These are phyloP conservation scores for Pristionchus exspectatus DNA, from an alignment of 2,888 invertebrate genomes.

Conservation along the genomic window DNA sequence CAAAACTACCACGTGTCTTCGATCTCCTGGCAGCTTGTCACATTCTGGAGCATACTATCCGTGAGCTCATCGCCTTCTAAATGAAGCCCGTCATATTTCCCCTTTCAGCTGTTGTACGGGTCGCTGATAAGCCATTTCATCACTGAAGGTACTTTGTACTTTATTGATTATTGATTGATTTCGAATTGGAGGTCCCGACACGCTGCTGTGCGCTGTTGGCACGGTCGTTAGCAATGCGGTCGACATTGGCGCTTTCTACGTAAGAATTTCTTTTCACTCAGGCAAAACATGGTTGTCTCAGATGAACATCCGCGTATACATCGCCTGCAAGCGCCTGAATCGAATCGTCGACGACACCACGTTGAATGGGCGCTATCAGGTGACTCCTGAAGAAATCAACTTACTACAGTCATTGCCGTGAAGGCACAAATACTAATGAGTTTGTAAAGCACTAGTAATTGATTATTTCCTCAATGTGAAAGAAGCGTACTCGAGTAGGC, in stretches of 20 bases:
- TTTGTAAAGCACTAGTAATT: too few relatives aligned
- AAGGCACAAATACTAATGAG: too few relatives aligned
- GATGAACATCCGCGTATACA: background rate
- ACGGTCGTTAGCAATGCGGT: background rate
- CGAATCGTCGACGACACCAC: background rate
- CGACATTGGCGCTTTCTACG: background rate
- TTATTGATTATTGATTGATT: background rate
- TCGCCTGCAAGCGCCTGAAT: background rate
- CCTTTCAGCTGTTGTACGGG: background rate
- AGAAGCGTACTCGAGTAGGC: too few relatives aligned
- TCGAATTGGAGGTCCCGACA: background rate
- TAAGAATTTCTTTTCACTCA: background rate
- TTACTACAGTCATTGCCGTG: too few relatives aligned
- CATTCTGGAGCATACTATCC: background rate
- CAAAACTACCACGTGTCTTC: background rate
- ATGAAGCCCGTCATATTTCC: background rate
- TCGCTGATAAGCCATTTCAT: background rate
- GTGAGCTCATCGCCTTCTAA: background rate
- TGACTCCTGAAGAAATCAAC: too few relatives aligned
- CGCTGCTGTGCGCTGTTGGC: background rate
- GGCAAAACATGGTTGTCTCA: background rate
- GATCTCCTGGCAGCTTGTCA: background rate
- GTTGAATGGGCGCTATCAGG: background rate
- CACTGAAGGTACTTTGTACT: constrained; percentile 7
- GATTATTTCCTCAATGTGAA: too few relatives aligned